Evolutionary conservation across 92 coral and sea anemone genomes (phyloP).

Genomic region (Actinostola sp.): DNA sequence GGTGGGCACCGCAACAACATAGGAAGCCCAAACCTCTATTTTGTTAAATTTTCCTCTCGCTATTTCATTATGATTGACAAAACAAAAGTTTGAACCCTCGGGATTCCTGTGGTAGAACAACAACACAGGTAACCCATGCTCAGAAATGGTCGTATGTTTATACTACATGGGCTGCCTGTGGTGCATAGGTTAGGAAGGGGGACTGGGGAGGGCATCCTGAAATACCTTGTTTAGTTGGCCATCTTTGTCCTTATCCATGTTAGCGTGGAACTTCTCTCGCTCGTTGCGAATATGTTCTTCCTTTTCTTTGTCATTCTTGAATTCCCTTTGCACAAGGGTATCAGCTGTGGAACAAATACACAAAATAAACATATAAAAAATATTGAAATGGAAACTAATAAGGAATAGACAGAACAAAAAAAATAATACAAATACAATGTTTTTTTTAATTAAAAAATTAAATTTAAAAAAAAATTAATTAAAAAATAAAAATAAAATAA

Average conservation of each 20-base stretch:
- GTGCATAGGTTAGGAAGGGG: not conserved
- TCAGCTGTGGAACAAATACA: not conserved
- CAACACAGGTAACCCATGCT: not conserved
- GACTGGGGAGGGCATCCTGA: not conserved
- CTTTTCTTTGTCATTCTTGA: slow-evolving; percentile 33
- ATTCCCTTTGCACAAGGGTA: not conserved
- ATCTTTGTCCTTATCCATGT: slow-evolving; percentile 73
- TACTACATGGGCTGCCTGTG: not conserved
- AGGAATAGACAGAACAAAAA: no score
- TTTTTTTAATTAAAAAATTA: no score
- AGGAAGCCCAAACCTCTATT: not conserved
- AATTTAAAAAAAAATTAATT: not conserved
- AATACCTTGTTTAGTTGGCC: slow-evolving; percentile 68
- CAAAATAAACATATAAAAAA: no score
- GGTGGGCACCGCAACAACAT: not conserved
- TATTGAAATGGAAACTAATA: no score
- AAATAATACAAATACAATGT: no score
- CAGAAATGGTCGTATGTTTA: not conserved
- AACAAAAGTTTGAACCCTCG: no score
- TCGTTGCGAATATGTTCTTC: slow-evolving; percentile 15
- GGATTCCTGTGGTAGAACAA: no score
- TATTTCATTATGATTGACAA: not conserved
- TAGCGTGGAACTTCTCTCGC: slow-evolving; percentile 38
- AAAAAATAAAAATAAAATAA: not conserved
- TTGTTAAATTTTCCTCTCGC: not conserved